Evolutionary conservation across 2,113 vertebrate genomes (phyloP).

Genomic region (Passer montanus): DNA sequence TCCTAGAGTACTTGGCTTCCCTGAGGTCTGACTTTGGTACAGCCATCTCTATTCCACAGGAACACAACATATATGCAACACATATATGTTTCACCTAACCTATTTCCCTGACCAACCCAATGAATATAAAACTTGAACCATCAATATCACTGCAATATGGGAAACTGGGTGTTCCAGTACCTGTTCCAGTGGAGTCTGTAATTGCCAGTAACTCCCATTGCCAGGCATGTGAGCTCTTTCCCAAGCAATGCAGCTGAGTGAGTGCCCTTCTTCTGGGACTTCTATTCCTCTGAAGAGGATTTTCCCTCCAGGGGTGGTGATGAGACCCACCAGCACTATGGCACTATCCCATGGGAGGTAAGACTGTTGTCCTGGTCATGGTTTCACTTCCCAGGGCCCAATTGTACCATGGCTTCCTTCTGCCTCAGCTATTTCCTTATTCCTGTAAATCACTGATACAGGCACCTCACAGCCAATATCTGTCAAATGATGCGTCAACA

Average conservation of each 20-base stretch:
- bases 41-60: background rate
- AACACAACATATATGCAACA: background rate
- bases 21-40: background rate
- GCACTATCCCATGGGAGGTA: background rate
- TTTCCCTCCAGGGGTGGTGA: background rate
- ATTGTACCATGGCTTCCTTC: background rate
- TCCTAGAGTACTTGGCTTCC: background rate
- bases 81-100: background rate
- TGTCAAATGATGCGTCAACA: background rate
- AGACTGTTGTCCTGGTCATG: background rate
- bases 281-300: background rate
- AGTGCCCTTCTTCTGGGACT: background rate
- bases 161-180: background rate
- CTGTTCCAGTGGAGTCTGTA: background rate
- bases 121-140: background rate
- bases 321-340: background rate
- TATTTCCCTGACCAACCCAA: background rate
- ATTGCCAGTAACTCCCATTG: background rate
- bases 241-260: background rate
- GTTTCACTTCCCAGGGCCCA: background rate
- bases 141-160: background rate
- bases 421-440: background rate
- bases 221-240: background rate
- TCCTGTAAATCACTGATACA: background rate
- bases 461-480: background rate